Percentiles rank a stretch among this genome's conserved stretches.
phyloP scores from a whole-genome alignment of 2,797 vertebrate species.

The Platyrinchus mystaceus region DNA sequence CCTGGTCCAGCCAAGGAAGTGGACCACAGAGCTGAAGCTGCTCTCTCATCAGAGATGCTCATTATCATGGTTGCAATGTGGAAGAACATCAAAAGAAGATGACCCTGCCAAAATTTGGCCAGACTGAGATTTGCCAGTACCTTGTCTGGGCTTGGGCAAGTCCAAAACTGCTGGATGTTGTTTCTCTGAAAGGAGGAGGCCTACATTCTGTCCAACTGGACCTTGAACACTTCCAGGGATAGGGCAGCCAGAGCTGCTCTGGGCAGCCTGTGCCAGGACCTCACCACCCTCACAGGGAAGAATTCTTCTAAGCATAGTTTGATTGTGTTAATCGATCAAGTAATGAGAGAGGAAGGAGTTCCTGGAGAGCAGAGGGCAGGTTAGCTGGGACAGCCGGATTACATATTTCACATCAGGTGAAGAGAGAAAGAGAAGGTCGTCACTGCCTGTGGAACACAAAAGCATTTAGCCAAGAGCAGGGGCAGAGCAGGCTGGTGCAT shows the following conservation, averaged over 20 bases:
- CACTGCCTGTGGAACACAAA: background rate
- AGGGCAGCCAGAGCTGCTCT: background rate
- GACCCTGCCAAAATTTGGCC: background rate
- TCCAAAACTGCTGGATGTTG: background rate
- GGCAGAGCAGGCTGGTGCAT: background rate
- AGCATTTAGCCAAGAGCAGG: background rate
- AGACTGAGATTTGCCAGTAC: background rate
- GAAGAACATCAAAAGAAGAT: background rate
- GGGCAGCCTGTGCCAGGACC: background rate
- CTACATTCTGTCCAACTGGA: fast-evolving
- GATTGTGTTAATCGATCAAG: background rate
- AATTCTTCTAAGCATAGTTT: background rate
- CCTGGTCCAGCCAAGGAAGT: background rate
- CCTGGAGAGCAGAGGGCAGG: background rate
- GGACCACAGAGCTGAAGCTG: background rate
- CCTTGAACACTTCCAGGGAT: background rate
- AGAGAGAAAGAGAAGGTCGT: background rate
- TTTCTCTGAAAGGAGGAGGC: background rate
- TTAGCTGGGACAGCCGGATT: background rate
- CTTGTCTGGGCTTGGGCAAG: background rate
- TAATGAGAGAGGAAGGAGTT: background rate
- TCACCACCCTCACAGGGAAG: background rate
- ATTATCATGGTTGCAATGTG: background rate
- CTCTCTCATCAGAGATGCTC: background rate
- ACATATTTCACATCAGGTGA: background rate